Conservation (phyloP, 2,113 vertebrate species). For the Peromyscus polionotus region DNA sequence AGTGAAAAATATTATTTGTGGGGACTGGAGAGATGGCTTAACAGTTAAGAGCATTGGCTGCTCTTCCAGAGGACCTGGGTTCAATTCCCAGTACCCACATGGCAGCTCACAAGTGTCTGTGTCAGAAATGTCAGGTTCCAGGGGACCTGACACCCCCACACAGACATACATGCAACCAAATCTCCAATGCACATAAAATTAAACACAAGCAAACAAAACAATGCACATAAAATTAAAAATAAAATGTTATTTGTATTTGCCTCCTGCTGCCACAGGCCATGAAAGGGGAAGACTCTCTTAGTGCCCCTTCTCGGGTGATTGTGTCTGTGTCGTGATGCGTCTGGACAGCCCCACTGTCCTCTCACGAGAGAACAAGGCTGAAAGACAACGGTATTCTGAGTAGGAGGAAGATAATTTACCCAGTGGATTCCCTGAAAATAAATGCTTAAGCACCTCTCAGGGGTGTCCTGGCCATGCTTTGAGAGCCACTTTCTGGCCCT, state of each 20-base stretch:
- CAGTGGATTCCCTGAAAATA: not conserved
- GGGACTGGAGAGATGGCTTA: too few relatives aligned
- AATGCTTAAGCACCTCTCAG: not conserved
- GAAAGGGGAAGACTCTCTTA: not conserved
- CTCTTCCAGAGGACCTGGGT: not conserved
- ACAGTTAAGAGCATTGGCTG: too few relatives aligned
- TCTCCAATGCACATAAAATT: not conserved
- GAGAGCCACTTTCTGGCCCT: not conserved
- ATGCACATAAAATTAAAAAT: not conserved
- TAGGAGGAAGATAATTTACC: not conserved
- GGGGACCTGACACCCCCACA: not conserved
- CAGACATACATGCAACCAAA: not conserved
- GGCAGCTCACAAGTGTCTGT: not conserved
- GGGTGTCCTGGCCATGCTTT: not conserved
- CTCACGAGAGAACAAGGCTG: not conserved
- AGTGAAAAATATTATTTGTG: not conserved
- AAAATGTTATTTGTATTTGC: not conserved
- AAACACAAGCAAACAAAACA: not conserved
- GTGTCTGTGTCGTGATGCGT: not conserved
- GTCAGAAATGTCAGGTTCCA: not conserved
- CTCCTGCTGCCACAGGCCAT: not conserved
- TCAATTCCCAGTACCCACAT: not conserved
- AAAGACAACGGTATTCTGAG: not conserved
- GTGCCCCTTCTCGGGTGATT: not conserved
- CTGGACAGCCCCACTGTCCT: not conserved